These are phyloP conservation scores for Poeciliopsis paucimaculata DNA, from an alignment of 2,797 vertebrate species.

Conservation along the genomic window DNA sequence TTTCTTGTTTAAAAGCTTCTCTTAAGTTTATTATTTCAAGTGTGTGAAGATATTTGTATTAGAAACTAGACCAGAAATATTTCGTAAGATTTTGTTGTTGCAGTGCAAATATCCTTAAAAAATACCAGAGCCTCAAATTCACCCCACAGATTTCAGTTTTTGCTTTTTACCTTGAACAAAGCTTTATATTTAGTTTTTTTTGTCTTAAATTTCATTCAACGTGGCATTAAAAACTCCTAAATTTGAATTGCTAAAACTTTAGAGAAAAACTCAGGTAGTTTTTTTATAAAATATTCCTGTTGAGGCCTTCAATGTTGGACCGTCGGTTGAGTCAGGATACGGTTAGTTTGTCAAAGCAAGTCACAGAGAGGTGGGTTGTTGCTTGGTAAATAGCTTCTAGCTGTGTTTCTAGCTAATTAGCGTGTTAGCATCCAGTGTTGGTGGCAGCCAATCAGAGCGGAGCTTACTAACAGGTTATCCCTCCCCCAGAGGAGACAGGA, in stretches of 20 bases:
- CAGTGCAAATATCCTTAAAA: no score
- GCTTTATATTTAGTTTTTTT: no score
- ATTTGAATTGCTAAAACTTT: background rate
- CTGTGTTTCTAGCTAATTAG: conserved; percentile 20
- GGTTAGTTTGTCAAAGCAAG: background rate
- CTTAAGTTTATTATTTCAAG: no score
- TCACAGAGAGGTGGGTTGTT: conserved; percentile 2
- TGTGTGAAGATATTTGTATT: no score
- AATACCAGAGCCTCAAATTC: no score
- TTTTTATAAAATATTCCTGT: background rate
- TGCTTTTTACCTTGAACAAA: no score
- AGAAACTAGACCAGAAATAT: no score
- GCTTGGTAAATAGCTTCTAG: conserved; percentile 5
- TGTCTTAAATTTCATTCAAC: no score
- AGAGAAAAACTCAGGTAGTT: background rate
- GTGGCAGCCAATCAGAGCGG: conserved; percentile 50
- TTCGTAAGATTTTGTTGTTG: no score
- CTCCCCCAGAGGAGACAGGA: conserved; percentile 95
- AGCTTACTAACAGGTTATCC: conserved; percentile 82
- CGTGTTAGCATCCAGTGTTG: conserved; percentile 27
- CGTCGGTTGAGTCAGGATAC: background rate
- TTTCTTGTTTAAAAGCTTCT: no score
- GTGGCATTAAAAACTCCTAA: background rate
- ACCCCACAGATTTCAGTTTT: no score
- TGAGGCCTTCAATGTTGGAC: conserved; percentile 7